Evolutionary conservation across 2,888 invertebrate species (phyloP).

Genomic region (Cheilosia impressa): DNA sequence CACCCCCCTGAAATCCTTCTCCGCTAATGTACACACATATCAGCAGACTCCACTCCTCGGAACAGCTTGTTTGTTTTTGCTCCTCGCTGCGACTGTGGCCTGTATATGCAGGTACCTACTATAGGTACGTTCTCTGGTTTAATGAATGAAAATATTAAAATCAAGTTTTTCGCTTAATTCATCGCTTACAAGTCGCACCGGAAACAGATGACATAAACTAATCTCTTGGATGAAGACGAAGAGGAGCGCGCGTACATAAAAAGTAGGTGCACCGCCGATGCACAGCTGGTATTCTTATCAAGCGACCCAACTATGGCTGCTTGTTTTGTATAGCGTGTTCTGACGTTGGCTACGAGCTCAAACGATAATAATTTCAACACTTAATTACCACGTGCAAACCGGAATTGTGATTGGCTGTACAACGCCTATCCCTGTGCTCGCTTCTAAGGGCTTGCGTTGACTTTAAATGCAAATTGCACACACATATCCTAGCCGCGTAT

Average conservation of each 20-base stretch:
- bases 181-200: constrained; percentile 63
- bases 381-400: constrained; percentile 69
- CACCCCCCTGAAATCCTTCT: constrained; percentile 25
- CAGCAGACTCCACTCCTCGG: not conserved
- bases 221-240: constrained; percentile 50
- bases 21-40: not conserved
- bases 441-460: constrained; percentile 50
- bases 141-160: constrained; percentile 71
- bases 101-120: not conserved
- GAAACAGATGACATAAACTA: constrained; percentile 71
- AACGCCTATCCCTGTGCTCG: constrained; percentile 48
- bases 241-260: constrained; percentile 18
- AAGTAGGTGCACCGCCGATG: constrained; percentile 36
- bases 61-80: constrained; percentile 40
- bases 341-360: constrained; percentile 9
- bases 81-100: not conserved
- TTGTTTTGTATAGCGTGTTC: constrained; percentile 45
- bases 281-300: constrained; percentile 57
- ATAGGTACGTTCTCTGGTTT: constrained; percentile 46
- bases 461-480: constrained; percentile 65
- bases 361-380: constrained; percentile 67
- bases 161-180: constrained; percentile 68
- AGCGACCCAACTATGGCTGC: constrained; percentile 35
- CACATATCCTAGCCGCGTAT: constrained; percentile 21
- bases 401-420: constrained; percentile 51